phyloP scores from a whole-genome alignment of 2,797 vertebrate species.

The Anguilla anguilla region DNA sequence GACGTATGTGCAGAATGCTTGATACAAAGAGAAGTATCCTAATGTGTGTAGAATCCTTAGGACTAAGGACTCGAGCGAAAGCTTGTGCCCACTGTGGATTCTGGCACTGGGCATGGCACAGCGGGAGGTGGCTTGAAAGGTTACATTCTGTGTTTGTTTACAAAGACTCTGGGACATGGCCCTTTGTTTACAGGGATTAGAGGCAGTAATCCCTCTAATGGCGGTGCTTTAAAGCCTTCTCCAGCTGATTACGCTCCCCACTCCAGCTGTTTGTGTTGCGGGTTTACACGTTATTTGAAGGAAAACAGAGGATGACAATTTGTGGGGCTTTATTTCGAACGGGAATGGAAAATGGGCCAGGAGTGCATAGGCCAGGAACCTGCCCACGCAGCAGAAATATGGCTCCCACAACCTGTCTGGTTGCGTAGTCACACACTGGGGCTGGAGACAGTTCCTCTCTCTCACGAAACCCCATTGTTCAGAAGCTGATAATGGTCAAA shows the following conservation, averaged over 20 bases:
- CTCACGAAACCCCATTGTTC: slow-evolving; percentile 46
- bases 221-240: slow-evolving; percentile 60
- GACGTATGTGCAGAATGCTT: not conserved
- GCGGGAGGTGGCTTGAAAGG: slow-evolving; percentile 37
- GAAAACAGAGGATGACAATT: slow-evolving; percentile 73
- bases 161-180: slow-evolving; percentile 53
- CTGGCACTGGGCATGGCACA: not conserved
- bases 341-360: slow-evolving; percentile 61
- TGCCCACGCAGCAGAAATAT: slow-evolving; percentile 51
- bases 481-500: slow-evolving; percentile 28
- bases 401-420: slow-evolving; percentile 53
- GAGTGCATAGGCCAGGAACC: slow-evolving; percentile 42
- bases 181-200: slow-evolving; percentile 67
- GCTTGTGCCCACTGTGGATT: not conserved
- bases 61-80: not conserved
- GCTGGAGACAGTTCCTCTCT: slow-evolving; percentile 49
- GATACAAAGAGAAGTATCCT: not conserved
- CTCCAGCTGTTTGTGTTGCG: slow-evolving; percentile 67
- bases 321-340: slow-evolving; percentile 63
- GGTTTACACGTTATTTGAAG: slow-evolving; percentile 68
- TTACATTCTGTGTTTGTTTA: slow-evolving; percentile 52
- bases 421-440: slow-evolving; percentile 61
- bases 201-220: slow-evolving; percentile 53
- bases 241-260: slow-evolving; percentile 63
- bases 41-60: not conserved